These are phyloP conservation scores for Phyllotreta striolata DNA, from an alignment of 2,888 invertebrate species.

Conservation along the genomic window DNA sequence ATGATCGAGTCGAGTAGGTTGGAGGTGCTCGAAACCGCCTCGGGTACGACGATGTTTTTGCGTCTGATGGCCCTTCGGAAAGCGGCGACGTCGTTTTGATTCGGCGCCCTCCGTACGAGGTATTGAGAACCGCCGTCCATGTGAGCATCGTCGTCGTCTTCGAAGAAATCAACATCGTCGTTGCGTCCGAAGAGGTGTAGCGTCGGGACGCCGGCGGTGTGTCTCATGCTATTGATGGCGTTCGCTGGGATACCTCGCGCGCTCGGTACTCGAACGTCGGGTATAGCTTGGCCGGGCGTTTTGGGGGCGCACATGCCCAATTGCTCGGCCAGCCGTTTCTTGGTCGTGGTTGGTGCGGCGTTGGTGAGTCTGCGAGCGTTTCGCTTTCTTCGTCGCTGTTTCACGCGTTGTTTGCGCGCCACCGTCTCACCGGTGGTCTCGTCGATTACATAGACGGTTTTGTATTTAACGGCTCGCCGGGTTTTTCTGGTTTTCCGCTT, in stretches of 20 bases:
- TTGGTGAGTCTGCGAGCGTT: conserved; percentile 24
- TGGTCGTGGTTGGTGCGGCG: conserved; percentile 56
- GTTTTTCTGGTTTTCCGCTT: conserved; percentile 46
- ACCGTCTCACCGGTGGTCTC: conserved; percentile 67
- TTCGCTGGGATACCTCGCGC: conserved; percentile 26
- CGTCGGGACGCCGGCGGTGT: conserved; percentile 64
- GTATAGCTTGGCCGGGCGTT: conserved; percentile 53
- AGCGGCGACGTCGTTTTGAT: conserved; percentile 58
- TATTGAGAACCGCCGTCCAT: conserved; percentile 40
- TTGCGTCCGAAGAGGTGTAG: conserved; percentile 73
- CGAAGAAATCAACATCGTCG: conserved; percentile 76
- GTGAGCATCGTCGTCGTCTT: conserved; percentile 49
- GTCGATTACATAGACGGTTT: conserved; percentile 72
- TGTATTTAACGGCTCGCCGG: conserved; percentile 63
- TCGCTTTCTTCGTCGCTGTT: conserved; percentile 26
- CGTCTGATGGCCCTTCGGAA: conserved; percentile 57
- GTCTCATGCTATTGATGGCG: conserved; percentile 45
- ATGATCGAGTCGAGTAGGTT: conserved; percentile 77
- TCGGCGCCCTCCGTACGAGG: conserved; percentile 58
- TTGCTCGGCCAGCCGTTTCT: conserved; percentile 63
- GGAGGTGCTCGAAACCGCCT: conserved; percentile 59
- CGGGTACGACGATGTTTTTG: conserved; percentile 59
- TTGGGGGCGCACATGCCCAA: conserved; percentile 62
- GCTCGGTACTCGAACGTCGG: conserved; percentile 53
- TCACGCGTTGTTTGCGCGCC: conserved; percentile 57